Evolutionary conservation across 2,113 vertebrate species (phyloP).

Genomic region (Eptesicus fuscus): DNA sequence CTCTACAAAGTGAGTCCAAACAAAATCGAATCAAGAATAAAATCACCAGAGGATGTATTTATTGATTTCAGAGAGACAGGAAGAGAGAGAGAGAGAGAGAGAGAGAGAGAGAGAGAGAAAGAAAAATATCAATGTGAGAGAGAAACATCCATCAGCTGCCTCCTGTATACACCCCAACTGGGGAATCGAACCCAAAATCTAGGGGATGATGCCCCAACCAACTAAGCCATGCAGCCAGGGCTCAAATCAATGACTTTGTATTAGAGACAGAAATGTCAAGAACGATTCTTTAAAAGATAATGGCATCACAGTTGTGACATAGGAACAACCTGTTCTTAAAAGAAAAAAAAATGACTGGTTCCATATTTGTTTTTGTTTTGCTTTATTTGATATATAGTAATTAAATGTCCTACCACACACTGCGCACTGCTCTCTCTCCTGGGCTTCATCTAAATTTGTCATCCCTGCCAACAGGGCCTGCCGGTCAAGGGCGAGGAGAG

Average conservation of each 20-base stretch:
- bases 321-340: not conserved
- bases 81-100: too few relatives aligned
- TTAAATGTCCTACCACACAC: not conserved
- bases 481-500: constrained; percentile 27
- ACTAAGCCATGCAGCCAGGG: not conserved
- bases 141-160: not conserved
- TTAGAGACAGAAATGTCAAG: not conserved
- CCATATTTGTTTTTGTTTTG: not conserved
- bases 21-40: not conserved
- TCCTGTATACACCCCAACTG: not conserved
- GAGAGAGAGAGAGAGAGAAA: too few relatives aligned
- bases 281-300: not conserved
- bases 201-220: not conserved
- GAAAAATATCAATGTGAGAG: not conserved
- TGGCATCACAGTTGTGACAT: not conserved
- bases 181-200: not conserved
- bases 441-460: constrained; percentile 13
- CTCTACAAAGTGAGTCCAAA: not conserved
- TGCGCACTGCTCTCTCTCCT: not conserved
- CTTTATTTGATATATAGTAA: not conserved
- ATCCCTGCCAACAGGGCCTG: not conserved
- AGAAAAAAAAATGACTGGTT: not conserved
- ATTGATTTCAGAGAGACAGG: not conserved
- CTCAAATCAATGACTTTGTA: not conserved
- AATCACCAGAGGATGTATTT: not conserved